phyloP scores from a whole-genome alignment of 2,888 invertebrate genomes.

The Melieria picta region DNA sequence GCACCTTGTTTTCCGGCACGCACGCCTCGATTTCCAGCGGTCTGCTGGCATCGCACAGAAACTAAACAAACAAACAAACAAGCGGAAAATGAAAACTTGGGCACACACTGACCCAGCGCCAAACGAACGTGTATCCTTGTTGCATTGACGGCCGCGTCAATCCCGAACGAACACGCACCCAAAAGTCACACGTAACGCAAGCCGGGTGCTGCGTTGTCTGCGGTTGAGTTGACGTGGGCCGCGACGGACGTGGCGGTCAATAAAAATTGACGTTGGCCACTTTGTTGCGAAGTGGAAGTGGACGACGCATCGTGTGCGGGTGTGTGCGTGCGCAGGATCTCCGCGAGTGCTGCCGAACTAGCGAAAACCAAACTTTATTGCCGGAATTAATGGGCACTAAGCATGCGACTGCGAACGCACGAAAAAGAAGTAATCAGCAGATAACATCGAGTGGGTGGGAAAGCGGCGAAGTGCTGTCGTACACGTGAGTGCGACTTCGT shows the following conservation, averaged over 20 bases:
- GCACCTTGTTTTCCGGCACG: not conserved
- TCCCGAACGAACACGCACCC: conserved; percentile 15
- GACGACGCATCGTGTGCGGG: no score
- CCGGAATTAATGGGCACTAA: conserved; percentile 21
- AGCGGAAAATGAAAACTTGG: not conserved
- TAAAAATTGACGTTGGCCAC: conserved; percentile 34
- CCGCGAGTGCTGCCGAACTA: not conserved
- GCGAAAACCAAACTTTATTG: conserved; percentile 31
- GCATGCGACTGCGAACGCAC: conserved; percentile 20
- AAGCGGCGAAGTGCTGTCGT: no score
- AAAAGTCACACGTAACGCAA: conserved; percentile 23
- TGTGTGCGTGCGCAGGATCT: conserved; percentile 9
- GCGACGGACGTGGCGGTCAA: conserved; percentile 18
- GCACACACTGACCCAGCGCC: not conserved
- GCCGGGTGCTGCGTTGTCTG: not conserved
- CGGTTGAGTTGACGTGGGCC: not conserved
- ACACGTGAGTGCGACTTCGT: no score
- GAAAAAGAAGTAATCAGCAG: not conserved
- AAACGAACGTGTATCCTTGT: not conserved
- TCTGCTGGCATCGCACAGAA: no score
- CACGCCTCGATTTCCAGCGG: no score
- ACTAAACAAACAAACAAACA: not conserved
- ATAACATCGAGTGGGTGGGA: no score
- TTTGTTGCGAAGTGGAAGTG: conserved; percentile 5
- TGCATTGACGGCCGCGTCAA: not conserved